Conservation (phyloP, 2,888 invertebrate species). For the Heliconius erato region DNA sequence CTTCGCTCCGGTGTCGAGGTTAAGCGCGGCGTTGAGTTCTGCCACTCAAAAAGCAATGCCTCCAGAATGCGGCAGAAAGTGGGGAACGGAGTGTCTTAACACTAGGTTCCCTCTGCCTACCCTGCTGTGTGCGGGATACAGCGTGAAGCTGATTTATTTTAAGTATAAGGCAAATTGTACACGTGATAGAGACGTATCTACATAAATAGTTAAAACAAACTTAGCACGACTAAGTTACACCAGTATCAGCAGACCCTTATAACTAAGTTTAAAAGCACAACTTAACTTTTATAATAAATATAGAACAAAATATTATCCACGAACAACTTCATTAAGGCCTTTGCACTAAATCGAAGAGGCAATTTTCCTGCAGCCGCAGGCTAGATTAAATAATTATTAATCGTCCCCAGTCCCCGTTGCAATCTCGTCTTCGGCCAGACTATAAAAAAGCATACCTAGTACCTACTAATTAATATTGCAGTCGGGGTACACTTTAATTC, state of each 20-base stretch:
- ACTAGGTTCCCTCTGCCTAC: no score
- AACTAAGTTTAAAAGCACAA: background rate
- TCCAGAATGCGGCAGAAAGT: no score
- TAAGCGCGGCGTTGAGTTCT: no score
- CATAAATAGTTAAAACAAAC: no score
- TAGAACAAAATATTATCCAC: slow-evolving; percentile 10
- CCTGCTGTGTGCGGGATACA: no score
- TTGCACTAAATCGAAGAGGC: slow-evolving; percentile 54
- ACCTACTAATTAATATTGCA: slow-evolving; percentile 64
- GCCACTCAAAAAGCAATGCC: no score
- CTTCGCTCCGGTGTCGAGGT: no score
- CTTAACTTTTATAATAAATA: slow-evolving; percentile 21
- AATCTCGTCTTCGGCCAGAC: slow-evolving; percentile 62
- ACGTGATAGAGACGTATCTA: no score
- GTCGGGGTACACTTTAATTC: slow-evolving; percentile 61
- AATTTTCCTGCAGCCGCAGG: slow-evolving; percentile 67
- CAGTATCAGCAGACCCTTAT: background rate
- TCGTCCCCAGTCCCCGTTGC: slow-evolving; percentile 61
- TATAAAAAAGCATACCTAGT: slow-evolving; percentile 65
- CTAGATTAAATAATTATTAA: slow-evolving; percentile 72
- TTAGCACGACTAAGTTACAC: background rate
- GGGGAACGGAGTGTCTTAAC: no score
- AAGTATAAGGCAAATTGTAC: no score
- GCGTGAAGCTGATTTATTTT: no score
- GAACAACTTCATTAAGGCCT: slow-evolving; percentile 35